phyloP scores from a whole-genome alignment of 2,113 vertebrate genomes.

The Okapia johnstoni region DNA sequence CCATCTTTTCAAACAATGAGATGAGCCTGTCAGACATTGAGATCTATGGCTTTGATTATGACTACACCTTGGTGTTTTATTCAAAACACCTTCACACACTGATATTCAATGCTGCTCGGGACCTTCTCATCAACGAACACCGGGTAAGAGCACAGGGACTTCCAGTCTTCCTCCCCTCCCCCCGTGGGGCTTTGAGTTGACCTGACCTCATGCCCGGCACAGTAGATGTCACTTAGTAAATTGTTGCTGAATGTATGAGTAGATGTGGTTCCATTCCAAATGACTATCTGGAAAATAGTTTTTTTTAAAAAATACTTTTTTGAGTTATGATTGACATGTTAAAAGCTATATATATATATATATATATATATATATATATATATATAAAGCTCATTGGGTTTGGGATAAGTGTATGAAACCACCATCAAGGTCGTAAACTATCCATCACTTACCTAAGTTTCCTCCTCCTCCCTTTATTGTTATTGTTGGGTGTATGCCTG shows the following conservation, averaged over 20 bases:
- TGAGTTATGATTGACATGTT: not conserved
- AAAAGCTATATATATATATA: not conserved
- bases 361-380: not conserved
- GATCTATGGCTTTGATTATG: constrained; percentile 98
- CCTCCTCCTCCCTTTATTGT: not conserved
- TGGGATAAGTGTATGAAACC: not conserved
- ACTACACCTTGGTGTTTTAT: constrained; percentile 98
- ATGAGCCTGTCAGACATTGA: constrained; percentile 95
- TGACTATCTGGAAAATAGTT: not conserved
- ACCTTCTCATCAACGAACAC: constrained; percentile 95
- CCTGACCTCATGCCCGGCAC: fast-evolving
- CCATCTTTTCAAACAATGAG: constrained; percentile 98
- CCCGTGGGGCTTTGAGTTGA: not conserved
- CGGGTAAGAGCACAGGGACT: constrained; percentile 81
- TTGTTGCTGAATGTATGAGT: not conserved
- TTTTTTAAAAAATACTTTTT: not conserved
- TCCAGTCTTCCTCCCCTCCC: not conserved
- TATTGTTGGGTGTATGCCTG: not conserved
- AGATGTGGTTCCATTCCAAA: not conserved
- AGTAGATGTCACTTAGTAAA: not conserved
- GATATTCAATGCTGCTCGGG: constrained; percentile 95
- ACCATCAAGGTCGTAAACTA: not conserved
- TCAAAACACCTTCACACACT: constrained; percentile 94
- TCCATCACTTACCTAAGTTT: not conserved
- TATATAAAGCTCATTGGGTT: not conserved